Conservation (phyloP, 2,113 vertebrate species). For the Nothobranchius kuhntae region DNA sequence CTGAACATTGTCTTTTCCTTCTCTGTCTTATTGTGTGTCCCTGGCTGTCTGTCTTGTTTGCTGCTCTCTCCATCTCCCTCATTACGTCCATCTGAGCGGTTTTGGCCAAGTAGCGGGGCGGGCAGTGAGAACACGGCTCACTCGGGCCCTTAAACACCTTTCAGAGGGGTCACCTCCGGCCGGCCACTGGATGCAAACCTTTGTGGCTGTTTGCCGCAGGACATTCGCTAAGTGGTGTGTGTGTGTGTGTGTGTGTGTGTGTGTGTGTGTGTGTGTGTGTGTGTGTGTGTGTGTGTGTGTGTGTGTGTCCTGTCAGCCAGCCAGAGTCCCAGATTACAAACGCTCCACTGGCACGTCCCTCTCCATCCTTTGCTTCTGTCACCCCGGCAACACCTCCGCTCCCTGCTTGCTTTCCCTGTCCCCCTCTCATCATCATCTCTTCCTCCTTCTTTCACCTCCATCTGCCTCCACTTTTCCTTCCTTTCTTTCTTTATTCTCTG, state of each 20-base stretch:
- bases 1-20: slow-evolving; percentile 58
- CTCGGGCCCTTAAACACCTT: slow-evolving; percentile 37
- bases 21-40: slow-evolving; percentile 60
- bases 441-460: slow-evolving; percentile 33
- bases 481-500: slow-evolving; percentile 12
- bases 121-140: slow-evolving; percentile 18
- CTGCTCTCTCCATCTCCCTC: slow-evolving; percentile 44
- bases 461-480: slow-evolving; percentile 32
- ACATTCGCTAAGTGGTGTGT: slow-evolving; percentile 5
- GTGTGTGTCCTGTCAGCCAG: slow-evolving; percentile 47
- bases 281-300: slow-evolving; percentile 19
- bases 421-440: slow-evolving; percentile 18
- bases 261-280: slow-evolving; percentile 21
- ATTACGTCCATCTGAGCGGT: slow-evolving; percentile 63
- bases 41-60: slow-evolving; percentile 56
- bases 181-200: slow-evolving; percentile 24
- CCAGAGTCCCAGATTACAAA: slow-evolving; percentile 64
- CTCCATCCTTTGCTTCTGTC: slow-evolving; percentile 60
- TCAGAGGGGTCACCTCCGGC: slow-evolving; percentile 29
- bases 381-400: slow-evolving; percentile 66
- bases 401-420: slow-evolving; percentile 36
- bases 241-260: slow-evolving; percentile 18
- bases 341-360: slow-evolving; percentile 57
- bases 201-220: slow-evolving; percentile 25
- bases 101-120: slow-evolving; percentile 26